These are phyloP conservation scores for Coregonus ussuriensis DNA, from an alignment of 2,797 vertebrate genomes.

Conservation along the genomic window DNA sequence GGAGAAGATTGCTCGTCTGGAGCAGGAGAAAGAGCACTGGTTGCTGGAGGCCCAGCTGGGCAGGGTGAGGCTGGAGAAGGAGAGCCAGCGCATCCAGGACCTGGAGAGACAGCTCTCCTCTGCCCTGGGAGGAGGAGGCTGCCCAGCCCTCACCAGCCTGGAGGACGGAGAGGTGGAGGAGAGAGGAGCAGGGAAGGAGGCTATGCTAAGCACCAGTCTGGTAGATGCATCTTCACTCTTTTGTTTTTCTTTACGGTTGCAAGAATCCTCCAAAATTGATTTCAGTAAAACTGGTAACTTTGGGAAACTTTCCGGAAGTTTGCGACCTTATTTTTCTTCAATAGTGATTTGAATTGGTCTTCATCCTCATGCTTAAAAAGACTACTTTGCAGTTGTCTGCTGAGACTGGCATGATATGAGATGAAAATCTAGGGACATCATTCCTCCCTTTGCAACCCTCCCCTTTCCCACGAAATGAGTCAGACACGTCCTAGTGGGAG, in stretches of 20 bases:
- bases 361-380: not conserved
- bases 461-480: not conserved
- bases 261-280: not conserved
- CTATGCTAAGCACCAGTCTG: conserved; percentile 81
- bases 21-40: conserved; percentile 99
- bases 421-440: not conserved
- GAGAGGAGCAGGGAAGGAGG: conserved; percentile 66
- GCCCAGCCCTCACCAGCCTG: conserved; percentile 35
- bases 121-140: conserved; percentile 47
- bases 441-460: not conserved
- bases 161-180: conserved; percentile 71
- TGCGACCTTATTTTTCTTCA: not conserved
- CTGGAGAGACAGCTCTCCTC: conserved; percentile 79
- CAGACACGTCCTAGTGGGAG: not conserved
- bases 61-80: conserved; percentile 94
- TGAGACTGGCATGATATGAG: not conserved
- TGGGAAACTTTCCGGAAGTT: not conserved
- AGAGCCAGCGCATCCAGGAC: conserved; percentile 84
- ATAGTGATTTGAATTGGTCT: not conserved
- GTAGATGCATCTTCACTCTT: conserved; percentile 65
- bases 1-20: conserved; percentile 94
- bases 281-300: not conserved
- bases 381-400: not conserved
- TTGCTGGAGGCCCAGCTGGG: conserved; percentile 95
- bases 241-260: not conserved